Conservation (phyloP, 2,113 vertebrate genomes). For the Xiphophorus hellerii region DNA sequence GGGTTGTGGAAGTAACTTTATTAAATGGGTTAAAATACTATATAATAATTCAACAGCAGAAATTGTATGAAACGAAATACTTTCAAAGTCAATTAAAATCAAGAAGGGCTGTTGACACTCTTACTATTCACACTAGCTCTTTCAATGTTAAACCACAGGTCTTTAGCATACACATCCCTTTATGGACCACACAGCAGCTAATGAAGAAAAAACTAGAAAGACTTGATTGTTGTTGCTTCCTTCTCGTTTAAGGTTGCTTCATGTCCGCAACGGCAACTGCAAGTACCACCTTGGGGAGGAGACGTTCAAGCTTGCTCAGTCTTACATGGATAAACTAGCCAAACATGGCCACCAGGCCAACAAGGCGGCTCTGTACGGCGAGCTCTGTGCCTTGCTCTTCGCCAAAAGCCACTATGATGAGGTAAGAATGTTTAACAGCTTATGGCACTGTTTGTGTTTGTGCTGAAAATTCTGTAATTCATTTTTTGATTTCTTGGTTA, state of each 20-base stretch:
- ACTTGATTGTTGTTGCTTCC: not conserved
- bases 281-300: constrained; percentile 98
- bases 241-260: constrained; percentile 86
- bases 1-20: not conserved
- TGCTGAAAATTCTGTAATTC: not conserved
- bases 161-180: too few relatives aligned
- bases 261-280: constrained; percentile 97
- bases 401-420: constrained; percentile 99
- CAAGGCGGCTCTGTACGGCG: constrained; percentile 96
- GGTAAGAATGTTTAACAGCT: constrained; percentile 68
- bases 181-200: too few relatives aligned
- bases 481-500: not conserved
- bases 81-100: too few relatives aligned
- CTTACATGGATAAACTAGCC: constrained; percentile 96
- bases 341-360: constrained; percentile 96
- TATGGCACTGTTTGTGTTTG: not conserved
- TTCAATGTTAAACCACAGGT: too few relatives aligned
- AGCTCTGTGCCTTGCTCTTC: constrained; percentile 95
- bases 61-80: not conserved
- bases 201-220: too few relatives aligned
- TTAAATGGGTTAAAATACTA: not conserved
- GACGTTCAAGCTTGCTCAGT: constrained; percentile 96
- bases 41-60: not conserved
- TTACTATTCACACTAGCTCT: too few relatives aligned
- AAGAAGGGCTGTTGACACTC: too few relatives aligned